Conservation (phyloP, 2,888 invertebrate species). For the Chrysotoxum bicinctum region DNA sequence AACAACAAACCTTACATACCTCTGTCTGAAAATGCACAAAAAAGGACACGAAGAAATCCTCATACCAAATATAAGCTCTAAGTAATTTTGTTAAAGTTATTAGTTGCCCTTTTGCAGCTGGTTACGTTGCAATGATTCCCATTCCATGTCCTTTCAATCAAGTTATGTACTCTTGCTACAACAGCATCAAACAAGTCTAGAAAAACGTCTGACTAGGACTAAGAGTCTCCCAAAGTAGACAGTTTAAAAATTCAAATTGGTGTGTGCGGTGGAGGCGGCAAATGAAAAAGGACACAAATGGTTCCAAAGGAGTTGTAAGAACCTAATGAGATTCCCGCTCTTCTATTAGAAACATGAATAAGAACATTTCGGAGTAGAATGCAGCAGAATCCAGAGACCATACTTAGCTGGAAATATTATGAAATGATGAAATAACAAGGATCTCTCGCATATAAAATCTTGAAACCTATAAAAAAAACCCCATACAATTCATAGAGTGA, state of each 20-base stretch:
- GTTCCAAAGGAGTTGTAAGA: constrained; percentile 23
- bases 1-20: background rate
- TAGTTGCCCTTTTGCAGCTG: constrained; percentile 13
- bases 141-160: constrained; percentile 15
- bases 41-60: background rate
- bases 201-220: constrained; percentile 1
- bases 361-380: background rate
- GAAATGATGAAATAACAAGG: constrained; percentile 33
- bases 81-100: constrained; percentile 37
- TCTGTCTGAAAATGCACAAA: background rate
- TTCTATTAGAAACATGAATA: constrained; percentile 13
- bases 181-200: background rate
- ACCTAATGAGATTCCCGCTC: constrained; percentile 29
- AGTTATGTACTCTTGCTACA: background rate
- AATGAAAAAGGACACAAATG: constrained; percentile 35
- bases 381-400: background rate
- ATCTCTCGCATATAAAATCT: background rate
- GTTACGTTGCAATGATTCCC: constrained; percentile 12
- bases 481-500: constrained; percentile 13
- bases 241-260: constrained; percentile 42
- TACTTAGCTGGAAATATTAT: constrained; percentile 11
- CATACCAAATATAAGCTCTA: constrained; percentile 4
- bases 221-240: constrained; percentile 14
- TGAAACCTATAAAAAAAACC: background rate
- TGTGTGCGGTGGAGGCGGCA: background rate